These are phyloP conservation scores for Cephalotes varians DNA, from an alignment of 2,888 invertebrate species.

Conservation along the genomic window DNA sequence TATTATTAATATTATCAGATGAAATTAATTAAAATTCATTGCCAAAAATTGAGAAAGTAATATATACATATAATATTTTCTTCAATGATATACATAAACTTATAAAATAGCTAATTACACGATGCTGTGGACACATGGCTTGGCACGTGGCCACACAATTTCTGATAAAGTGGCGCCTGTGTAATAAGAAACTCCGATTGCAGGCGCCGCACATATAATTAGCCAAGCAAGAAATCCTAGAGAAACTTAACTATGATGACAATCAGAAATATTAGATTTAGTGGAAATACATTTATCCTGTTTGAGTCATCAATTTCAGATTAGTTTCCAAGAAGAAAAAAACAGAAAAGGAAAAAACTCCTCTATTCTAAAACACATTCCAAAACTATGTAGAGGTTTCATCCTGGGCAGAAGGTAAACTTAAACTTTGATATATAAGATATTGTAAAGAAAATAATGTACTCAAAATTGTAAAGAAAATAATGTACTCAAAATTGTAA, in stretches of 20 bases:
- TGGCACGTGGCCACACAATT: background rate
- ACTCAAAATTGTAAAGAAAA: background rate
- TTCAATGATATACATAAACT: background rate
- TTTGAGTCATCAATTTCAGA: conserved; percentile 19
- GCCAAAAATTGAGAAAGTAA: background rate
- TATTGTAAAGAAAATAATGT: background rate
- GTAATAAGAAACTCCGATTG: background rate
- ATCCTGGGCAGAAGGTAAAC: background rate
- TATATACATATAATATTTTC: background rate
- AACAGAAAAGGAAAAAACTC: background rate
- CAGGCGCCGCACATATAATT: conserved; percentile 1
- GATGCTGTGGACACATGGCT: background rate
- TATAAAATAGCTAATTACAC: conserved; percentile 1
- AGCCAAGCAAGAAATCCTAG: background rate
- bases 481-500: background rate
- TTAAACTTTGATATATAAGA: background rate
- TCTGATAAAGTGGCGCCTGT: conserved; percentile 9
- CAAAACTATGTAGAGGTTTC: background rate
- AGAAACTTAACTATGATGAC: conserved; percentile 20
- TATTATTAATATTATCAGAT: background rate
- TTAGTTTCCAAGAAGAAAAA: conserved; percentile 1
- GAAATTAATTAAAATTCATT: background rate
- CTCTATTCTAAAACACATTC: background rate
- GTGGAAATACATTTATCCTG: conserved; percentile 11
- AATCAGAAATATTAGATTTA: conserved; percentile 29